A percentile compares a stretch with the other conserved stretches of the same genome.
Conservation (phyloP, 2,797 vertebrate genomes). For the Erethizon dorsatum region DNA sequence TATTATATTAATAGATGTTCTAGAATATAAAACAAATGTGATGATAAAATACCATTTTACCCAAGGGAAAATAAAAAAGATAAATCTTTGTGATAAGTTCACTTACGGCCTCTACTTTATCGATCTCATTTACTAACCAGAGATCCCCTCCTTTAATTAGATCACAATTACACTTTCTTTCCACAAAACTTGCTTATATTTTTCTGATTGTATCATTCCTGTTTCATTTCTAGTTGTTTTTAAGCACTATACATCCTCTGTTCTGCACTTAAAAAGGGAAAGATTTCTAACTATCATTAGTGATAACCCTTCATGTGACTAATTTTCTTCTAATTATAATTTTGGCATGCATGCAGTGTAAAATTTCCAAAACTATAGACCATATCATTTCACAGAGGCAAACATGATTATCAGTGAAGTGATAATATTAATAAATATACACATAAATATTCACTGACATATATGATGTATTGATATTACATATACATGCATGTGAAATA, state of each 20-base stretch:
- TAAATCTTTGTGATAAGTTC: background rate
- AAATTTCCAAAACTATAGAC: background rate
- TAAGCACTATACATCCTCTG: background rate
- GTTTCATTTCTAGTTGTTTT: conserved; percentile 6
- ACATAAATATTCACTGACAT: background rate
- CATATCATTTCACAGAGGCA: conserved; percentile 15
- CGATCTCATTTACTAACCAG: background rate
- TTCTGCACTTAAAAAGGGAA: background rate
- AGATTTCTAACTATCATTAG: background rate
- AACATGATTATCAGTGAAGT: background rate
- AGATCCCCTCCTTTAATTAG: background rate
- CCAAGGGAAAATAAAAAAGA: background rate
- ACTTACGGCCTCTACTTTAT: background rate
- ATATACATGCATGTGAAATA: background rate
- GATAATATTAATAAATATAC: background rate
- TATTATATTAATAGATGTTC: background rate
- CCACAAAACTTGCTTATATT: background rate
- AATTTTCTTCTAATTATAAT: background rate
- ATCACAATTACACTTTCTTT: background rate
- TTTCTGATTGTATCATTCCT: background rate
- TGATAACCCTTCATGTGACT: background rate
- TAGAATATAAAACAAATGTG: conserved; percentile 1
- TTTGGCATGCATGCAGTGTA: background rate
- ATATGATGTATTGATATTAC: background rate
- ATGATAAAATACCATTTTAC: background rate